These are phyloP conservation scores for Hermodice carunculata DNA, from an alignment of 2,888 invertebrate species.

Conservation along the genomic window DNA sequence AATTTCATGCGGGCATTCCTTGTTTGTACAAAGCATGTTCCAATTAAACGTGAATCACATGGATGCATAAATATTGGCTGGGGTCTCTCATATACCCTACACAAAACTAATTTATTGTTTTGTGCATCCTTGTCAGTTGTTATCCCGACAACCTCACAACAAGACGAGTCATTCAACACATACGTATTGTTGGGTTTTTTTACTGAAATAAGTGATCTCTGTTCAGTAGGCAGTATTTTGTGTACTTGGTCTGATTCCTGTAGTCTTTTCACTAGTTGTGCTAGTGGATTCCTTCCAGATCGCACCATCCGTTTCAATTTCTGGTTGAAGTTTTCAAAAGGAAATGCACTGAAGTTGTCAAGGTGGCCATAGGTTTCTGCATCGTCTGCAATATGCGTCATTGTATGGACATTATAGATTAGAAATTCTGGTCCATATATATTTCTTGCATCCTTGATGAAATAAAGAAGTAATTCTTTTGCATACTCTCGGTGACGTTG, in stretches of 20 bases:
- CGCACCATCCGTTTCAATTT: slow-evolving; percentile 20
- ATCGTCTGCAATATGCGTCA: slow-evolving; percentile 25
- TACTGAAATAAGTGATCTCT: no score
- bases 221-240: no score
- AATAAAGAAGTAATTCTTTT: slow-evolving; percentile 23
- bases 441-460: not conserved
- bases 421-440: slow-evolving; percentile 20
- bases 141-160: no score
- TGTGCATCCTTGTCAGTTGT: no score
- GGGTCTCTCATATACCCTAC: no score
- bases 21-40: no score
- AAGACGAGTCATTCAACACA: no score
- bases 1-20: no score
- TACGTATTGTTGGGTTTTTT: no score
- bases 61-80: no score
- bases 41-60: no score
- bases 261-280: slow-evolving; percentile 22
- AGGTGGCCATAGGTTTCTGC: slow-evolving; percentile 6
- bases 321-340: slow-evolving; percentile 31
- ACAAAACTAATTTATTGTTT: no score
- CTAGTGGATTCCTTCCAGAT: slow-evolving; percentile 16
- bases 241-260: not conserved
- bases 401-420: slow-evolving; percentile 32
- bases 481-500: slow-evolving; percentile 15
- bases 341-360: slow-evolving; percentile 29